Conservation (phyloP, 1,140 invertebrate species). For the Neoseiulus cucumeris region DNA sequence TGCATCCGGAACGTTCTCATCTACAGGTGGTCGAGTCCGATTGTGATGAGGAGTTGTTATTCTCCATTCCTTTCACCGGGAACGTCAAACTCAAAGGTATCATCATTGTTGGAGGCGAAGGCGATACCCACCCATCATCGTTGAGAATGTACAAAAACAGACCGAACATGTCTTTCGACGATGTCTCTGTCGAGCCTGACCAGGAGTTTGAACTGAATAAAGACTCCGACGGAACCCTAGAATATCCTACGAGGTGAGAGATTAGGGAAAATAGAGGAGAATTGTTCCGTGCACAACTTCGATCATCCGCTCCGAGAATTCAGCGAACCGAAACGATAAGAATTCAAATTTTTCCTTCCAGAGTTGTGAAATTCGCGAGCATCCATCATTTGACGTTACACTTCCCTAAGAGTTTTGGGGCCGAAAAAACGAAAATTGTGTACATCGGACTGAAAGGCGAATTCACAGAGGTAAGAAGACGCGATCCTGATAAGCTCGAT, state of each 20-base stretch:
- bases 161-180: slow-evolving; percentile 82
- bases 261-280: no score
- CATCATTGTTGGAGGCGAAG: slow-evolving; percentile 65
- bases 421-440: slow-evolving; percentile 59
- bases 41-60: background rate
- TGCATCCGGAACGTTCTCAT: background rate
- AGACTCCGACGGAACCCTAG: slow-evolving; percentile 53
- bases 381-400: slow-evolving; percentile 68
- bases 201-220: slow-evolving; percentile 73
- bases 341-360: slow-evolving; percentile 30
- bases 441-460: slow-evolving; percentile 90
- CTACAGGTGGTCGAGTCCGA: slow-evolving; percentile 3
- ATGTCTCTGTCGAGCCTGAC: slow-evolving; percentile 45
- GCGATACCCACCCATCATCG: slow-evolving; percentile 54
- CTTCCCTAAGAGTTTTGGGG: slow-evolving; percentile 67
- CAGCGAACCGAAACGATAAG: no score
- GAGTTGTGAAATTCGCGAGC: slow-evolving; percentile 69
- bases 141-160: slow-evolving; percentile 82
- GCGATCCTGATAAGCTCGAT: no score
- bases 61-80: slow-evolving; percentile 42
- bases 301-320: no score
- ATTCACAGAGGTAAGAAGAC: slow-evolving; percentile 42
- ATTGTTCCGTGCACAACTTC: no score
- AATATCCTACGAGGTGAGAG: slow-evolving; percentile 68
- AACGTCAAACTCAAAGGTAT: slow-evolving; percentile 85